Conservation (phyloP, 1,140 invertebrate species). For the Eubasilissa regina region DNA sequence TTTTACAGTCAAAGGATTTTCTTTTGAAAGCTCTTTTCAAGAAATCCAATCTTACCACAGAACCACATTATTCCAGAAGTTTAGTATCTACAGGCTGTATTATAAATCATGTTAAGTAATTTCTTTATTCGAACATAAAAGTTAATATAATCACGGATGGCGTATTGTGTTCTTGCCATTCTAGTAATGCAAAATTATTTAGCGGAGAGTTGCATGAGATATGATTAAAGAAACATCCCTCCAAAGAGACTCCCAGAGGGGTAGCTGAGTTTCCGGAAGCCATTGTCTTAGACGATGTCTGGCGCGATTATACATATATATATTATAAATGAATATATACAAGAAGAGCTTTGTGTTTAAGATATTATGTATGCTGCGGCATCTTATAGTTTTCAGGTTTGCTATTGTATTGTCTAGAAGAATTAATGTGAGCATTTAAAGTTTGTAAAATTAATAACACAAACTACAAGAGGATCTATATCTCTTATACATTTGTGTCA, state of each 20-base stretch:
- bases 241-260: conserved; percentile 52
- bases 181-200: conserved; percentile 44
- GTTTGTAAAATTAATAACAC: not conserved
- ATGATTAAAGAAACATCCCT: conserved; percentile 55
- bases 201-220: conserved; percentile 41
- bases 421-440: not conserved
- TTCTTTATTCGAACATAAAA: conserved; percentile 33
- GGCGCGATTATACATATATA: conserved; percentile 18
- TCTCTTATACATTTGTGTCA: too few relatives aligned
- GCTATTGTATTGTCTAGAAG: conserved; percentile 23
- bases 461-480: not conserved
- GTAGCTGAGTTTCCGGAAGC: conserved; percentile 48
- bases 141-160: not conserved
- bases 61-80: too few relatives aligned
- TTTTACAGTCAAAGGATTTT: too few relatives aligned
- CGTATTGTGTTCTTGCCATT: conserved; percentile 24
- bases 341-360: conserved; percentile 24
- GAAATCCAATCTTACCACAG: too few relatives aligned
- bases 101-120: not conserved
- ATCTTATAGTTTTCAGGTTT: conserved; percentile 21
- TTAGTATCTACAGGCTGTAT: not conserved
- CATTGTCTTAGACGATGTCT: conserved; percentile 48
- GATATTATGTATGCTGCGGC: conserved; percentile 18
- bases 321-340: not conserved
- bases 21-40: too few relatives aligned